Percentiles rank a stretch among this genome's conserved stretches.
Evolutionary conservation across 2,797 vertebrate genomes (phyloP).

Genomic region (Cetoscarus ocellatus): DNA sequence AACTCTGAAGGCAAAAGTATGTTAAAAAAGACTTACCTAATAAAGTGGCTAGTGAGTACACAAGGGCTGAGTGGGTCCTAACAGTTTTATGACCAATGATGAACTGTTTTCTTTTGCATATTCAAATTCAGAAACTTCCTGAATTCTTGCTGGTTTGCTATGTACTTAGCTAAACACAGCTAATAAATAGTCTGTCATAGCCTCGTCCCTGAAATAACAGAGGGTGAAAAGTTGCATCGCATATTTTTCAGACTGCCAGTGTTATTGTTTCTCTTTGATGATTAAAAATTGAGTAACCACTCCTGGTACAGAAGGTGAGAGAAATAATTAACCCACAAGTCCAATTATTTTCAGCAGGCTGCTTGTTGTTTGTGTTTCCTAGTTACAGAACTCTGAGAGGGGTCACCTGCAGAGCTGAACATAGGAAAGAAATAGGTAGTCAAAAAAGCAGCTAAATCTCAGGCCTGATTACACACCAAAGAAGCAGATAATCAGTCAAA

Average conservation of each 20-base stretch:
- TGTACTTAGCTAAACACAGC: not conserved
- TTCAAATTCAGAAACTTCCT: too few relatives aligned
- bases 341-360: conserved; percentile 9
- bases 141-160: too few relatives aligned
- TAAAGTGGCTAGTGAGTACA: too few relatives aligned
- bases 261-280: conserved; percentile 13
- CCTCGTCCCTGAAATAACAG: not conserved
- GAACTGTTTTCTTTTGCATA: too few relatives aligned
- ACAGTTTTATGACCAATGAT: too few relatives aligned
- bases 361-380: not conserved
- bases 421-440: conserved; percentile 25
- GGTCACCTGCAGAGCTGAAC: not conserved
- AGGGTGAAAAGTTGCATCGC: not conserved
- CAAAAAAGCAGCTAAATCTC: conserved; percentile 10
- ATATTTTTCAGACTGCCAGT: conserved; percentile 2
- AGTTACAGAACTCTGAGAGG: not conserved
- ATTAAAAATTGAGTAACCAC: conserved; percentile 9
- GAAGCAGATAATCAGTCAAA: not conserved
- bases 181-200: not conserved
- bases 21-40: too few relatives aligned
- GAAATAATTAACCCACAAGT: conserved; percentile 23
- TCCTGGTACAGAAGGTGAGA: conserved; percentile 25
- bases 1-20: too few relatives aligned
- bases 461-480: conserved; percentile 19
- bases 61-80: too few relatives aligned